phyloP scores from a whole-genome alignment of 2,888 invertebrate species.

The Caenorhabditis sinica region DNA sequence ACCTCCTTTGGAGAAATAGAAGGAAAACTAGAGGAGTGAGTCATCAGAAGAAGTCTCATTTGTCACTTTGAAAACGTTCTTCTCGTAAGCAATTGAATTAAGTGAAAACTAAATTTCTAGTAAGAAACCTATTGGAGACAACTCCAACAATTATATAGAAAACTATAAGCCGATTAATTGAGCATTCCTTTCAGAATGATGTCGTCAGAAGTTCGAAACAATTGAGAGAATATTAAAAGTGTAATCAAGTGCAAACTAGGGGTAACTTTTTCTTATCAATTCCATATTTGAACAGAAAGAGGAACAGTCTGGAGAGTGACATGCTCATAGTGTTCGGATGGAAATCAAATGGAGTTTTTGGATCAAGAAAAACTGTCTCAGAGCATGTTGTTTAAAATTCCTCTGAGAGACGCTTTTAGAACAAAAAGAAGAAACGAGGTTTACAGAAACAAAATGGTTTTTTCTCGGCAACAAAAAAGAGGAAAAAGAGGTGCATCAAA shows the following conservation, averaged over 20 bases:
- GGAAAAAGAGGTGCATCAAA: not conserved
- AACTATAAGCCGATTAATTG: slow-evolving; percentile 25
- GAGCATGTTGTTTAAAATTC: too few relatives aligned
- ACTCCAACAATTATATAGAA: not conserved
- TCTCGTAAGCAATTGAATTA: not conserved
- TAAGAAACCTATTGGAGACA: not conserved
- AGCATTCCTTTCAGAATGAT: slow-evolving; percentile 7
- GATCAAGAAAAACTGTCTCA: too few relatives aligned
- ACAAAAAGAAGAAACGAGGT: too few relatives aligned
- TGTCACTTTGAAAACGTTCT: slow-evolving; percentile 17
- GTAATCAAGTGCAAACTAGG: slow-evolving; percentile 31
- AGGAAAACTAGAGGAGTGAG: slow-evolving; percentile 24
- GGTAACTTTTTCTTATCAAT: slow-evolving; percentile 14
- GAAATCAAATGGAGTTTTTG: too few relatives aligned
- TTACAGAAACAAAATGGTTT: too few relatives aligned
- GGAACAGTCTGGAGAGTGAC: not conserved
- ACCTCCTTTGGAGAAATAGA: slow-evolving; percentile 23
- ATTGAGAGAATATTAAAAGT: slow-evolving; percentile 25
- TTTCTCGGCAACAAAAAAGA: not conserved
- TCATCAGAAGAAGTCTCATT: slow-evolving; percentile 18
- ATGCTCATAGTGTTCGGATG: slow-evolving; percentile 1
- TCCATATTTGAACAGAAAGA: slow-evolving; percentile 6
- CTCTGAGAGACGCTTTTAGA: too few relatives aligned
- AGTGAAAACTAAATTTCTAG: too few relatives aligned
- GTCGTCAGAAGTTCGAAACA: slow-evolving; percentile 21